These are phyloP conservation scores for Passer montanus DNA, from an alignment of 2,113 vertebrate genomes.

Conservation along the genomic window DNA sequence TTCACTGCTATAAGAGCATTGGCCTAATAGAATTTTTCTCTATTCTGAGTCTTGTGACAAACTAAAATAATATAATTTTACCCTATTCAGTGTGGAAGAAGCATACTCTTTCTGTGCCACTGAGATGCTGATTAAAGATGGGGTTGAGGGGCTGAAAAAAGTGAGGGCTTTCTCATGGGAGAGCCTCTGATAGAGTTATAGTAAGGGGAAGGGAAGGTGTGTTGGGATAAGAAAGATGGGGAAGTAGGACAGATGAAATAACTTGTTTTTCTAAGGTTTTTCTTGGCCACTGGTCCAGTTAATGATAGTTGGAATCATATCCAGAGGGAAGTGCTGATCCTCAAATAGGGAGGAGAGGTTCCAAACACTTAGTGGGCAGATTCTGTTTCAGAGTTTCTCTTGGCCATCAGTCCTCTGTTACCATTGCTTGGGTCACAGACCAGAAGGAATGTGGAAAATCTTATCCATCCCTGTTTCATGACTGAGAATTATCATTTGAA, in stretches of 20 bases:
- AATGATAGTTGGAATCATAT: neutral
- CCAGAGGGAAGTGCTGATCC: neutral
- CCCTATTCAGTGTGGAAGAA: neutral
- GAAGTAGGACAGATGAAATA: neutral
- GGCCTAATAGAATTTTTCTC: neutral
- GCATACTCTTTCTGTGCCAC: neutral
- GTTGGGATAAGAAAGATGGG: neutral
- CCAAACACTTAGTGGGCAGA: constrained; percentile 49
- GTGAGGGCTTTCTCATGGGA: neutral
- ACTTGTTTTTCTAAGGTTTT: constrained; percentile 19
- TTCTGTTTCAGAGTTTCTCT: constrained; percentile 68
- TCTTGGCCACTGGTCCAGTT: constrained; percentile 13
- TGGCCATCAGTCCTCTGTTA: constrained; percentile 40
- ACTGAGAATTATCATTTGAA: neutral
- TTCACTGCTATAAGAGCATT: neutral
- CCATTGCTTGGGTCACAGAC: constrained; percentile 6
- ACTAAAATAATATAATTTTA: neutral
- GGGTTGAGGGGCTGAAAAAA: neutral
- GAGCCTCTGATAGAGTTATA: neutral
- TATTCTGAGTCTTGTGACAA: neutral
- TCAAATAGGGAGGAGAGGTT: constrained; percentile 18
- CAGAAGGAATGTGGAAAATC: constrained; percentile 32
- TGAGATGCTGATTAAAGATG: neutral
- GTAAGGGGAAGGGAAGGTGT: neutral
- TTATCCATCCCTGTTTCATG: neutral